Conservation (phyloP, 2,113 vertebrate genomes). For the Catharus minimus region DNA sequence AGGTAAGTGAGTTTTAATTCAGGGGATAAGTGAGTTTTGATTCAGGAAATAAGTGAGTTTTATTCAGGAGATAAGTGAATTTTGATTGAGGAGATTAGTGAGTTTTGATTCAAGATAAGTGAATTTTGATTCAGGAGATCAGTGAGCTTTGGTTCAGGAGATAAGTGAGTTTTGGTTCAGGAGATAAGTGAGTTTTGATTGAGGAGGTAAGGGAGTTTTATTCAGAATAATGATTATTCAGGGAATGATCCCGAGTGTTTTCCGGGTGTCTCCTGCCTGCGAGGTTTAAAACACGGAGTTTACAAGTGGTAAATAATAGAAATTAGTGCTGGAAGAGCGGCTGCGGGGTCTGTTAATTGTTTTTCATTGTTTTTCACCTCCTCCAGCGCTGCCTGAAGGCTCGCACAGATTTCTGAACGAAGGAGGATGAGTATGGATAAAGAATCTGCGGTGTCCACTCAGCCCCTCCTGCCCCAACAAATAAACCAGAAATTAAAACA, state of each 20-base stretch:
- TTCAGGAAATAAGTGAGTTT: no score
- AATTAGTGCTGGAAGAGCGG: neutral
- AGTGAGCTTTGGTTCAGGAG: neutral
- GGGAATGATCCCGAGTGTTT: neutral
- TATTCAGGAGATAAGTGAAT: no score
- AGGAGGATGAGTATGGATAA: neutral
- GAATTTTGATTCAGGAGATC: no score
- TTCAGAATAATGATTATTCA: neutral
- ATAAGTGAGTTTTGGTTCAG: no score
- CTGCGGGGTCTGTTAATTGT: neutral
- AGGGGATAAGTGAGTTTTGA: no score
- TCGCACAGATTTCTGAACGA: neutral
- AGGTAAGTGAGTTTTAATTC: neutral
- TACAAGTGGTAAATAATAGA: neutral
- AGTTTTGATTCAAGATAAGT: neutral
- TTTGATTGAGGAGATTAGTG: no score
- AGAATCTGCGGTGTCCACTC: neutral
- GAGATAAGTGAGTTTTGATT: no score
- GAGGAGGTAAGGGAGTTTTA: no score
- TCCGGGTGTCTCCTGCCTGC: neutral
- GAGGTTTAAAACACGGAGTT: neutral
- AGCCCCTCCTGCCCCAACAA: accelerated
- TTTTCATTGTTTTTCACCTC: neutral
- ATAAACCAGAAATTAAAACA: no score
- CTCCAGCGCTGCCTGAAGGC: neutral